These are phyloP conservation scores for Muraenolepis orangiensis DNA, from an alignment of 2,797 vertebrate species.

Conservation along the genomic window DNA sequence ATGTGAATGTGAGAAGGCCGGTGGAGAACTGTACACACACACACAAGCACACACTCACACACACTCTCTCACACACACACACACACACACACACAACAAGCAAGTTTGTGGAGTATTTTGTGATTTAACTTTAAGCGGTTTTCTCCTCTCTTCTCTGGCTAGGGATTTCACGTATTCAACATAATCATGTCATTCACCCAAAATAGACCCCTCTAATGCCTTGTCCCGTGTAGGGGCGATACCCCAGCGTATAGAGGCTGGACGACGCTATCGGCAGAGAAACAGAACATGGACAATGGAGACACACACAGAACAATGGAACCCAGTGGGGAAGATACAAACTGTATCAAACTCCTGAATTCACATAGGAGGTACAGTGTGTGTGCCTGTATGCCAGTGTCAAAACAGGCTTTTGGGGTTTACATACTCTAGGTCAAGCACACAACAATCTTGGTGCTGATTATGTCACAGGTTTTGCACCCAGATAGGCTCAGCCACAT, in stretches of 20 bases:
- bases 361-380: neutral
- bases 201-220: no score
- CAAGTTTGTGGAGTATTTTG: no score
- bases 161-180: no score
- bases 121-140: no score
- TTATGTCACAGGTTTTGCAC: slow-evolving; percentile 28
- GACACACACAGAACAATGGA: neutral
- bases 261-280: neutral
- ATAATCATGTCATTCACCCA: no score
- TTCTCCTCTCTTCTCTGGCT: no score
- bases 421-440: slow-evolving; percentile 38
- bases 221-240: no score
- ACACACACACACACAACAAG: no score
- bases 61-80: no score
- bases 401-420: slow-evolving; percentile 25
- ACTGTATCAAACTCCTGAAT: neutral
- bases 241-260: no score
- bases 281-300: neutral
- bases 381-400: slow-evolving; percentile 11
- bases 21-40: neutral
- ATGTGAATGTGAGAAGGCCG: neutral
- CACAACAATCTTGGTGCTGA: slow-evolving; percentile 29
- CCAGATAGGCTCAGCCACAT: slow-evolving; percentile 42
- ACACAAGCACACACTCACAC: no score
- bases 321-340: neutral